Percentiles rank a stretch among this genome's conserved stretches.
These are phyloP conservation scores for Kryptolebias ocellatus DNA, from an alignment of 2,797 vertebrate genomes.

Conservation along the genomic window DNA sequence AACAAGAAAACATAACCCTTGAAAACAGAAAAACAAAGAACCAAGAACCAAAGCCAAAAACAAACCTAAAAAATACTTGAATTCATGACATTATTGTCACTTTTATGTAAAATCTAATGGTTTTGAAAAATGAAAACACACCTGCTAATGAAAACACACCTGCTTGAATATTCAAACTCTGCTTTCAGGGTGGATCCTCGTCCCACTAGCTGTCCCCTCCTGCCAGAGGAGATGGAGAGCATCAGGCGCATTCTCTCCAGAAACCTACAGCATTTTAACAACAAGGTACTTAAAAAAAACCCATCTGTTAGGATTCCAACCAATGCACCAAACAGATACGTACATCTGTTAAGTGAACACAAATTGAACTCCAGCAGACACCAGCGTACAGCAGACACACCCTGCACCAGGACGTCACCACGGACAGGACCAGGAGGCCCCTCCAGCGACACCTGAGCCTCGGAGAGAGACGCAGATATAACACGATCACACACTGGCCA, in stretches of 20 bases:
- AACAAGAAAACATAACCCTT: too few species aligned
- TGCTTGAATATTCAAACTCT: background rate
- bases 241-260: conserved; percentile 84
- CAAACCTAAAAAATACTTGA: too few species aligned
- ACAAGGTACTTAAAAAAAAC: conserved; percentile 67
- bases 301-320: background rate
- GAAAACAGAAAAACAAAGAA: too few species aligned
- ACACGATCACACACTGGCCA: conserved; percentile 41
- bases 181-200: conserved; percentile 50
- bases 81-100: too few species aligned
- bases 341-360: background rate
- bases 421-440: conserved; percentile 70
- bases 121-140: background rate
- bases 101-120: too few species aligned
- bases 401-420: conserved; percentile 74
- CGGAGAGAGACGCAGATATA: conserved; percentile 57
- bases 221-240: conserved; percentile 80
- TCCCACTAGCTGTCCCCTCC: conserved; percentile 54
- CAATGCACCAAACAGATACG: background rate
- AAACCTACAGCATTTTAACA: conserved; percentile 85
- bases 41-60: too few species aligned
- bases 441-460: conserved; percentile 78
- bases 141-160: too few species aligned
- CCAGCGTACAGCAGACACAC: conserved; percentile 86
- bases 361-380: conserved; percentile 66